These are phyloP conservation scores for Neolamprologus variostigma DNA, from an alignment of 2,113 vertebrate species.

Conservation along the genomic window DNA sequence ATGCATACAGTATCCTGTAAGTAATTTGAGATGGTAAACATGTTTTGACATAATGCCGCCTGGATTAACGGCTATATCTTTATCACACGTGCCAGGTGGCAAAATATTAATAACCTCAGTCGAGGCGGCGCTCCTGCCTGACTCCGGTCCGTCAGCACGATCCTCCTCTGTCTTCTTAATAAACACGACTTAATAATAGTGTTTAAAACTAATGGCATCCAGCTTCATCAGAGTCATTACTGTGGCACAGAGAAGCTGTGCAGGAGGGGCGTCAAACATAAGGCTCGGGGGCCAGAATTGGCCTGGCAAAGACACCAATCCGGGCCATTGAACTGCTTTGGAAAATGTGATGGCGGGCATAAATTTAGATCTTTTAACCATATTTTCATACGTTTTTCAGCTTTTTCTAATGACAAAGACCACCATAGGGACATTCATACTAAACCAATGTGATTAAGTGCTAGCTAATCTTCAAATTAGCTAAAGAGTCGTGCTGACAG, in stretches of 20 bases:
- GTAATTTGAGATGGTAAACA: background rate
- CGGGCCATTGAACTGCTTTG: fast-evolving
- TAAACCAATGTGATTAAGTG: background rate
- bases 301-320: background rate
- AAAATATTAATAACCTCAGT: background rate
- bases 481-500: background rate
- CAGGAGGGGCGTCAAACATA: background rate
- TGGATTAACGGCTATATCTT: background rate
- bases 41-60: background rate
- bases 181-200: background rate
- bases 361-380: background rate
- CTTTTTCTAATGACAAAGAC: background rate
- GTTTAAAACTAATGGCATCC: background rate
- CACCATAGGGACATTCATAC: fast-evolving
- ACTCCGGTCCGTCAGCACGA: background rate
- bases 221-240: background rate
- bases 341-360: background rate
- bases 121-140: background rate
- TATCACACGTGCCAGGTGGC: background rate
- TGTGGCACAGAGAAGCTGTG: background rate
- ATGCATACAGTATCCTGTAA: background rate
- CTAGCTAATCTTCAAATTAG: background rate
- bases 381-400: background rate
- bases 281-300: background rate
- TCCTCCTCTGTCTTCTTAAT: background rate